A percentile compares a stretch with the other conserved stretches of the same genome.
Evolutionary conservation across 2,113 vertebrate genomes (phyloP).

Genomic region (Antigone vipio): DNA sequence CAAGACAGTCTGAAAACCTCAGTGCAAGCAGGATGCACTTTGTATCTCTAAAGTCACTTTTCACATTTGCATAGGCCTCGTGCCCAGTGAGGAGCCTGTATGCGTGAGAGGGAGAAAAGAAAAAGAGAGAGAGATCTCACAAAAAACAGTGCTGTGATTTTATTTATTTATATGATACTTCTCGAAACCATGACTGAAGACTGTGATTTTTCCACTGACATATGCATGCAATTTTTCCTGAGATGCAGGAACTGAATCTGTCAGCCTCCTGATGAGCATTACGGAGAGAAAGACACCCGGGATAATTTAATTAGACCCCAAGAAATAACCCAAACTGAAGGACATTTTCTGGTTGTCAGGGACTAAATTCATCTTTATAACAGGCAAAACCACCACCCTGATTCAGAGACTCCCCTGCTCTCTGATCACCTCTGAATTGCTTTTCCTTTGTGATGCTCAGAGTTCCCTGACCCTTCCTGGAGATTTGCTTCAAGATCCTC

Average conservation of each 20-base stretch:
- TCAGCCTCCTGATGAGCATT: slow-evolving; percentile 41
- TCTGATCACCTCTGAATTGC: background rate
- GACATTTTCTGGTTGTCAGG: slow-evolving; percentile 56
- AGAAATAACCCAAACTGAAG: slow-evolving; percentile 51
- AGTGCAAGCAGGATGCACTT: background rate
- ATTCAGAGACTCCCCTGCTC: background rate
- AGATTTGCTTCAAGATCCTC: background rate
- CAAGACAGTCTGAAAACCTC: slow-evolving; percentile 24
- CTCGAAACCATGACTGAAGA: slow-evolving; percentile 24
- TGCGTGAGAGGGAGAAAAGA: background rate
- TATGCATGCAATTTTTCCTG: slow-evolving; percentile 25
- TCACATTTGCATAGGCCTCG: background rate
- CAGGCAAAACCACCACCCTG: background rate
- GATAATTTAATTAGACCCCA: slow-evolving; percentile 55
- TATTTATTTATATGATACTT: slow-evolving; percentile 13
- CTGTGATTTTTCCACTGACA: slow-evolving; percentile 36
- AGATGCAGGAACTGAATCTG: slow-evolving; percentile 29
- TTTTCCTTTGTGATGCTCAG: background rate
- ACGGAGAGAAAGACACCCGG: background rate
- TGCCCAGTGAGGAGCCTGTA: background rate
- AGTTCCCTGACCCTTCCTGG: background rate
- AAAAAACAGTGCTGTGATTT: background rate
- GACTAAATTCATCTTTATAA: slow-evolving; percentile 17
- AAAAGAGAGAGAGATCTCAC: background rate
- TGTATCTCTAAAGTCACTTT: background rate